A percentile compares a stretch with the other conserved stretches of the same genome.
Evolutionary conservation across 2,113 vertebrate genomes (phyloP).

Genomic region (Grantiella picta): DNA sequence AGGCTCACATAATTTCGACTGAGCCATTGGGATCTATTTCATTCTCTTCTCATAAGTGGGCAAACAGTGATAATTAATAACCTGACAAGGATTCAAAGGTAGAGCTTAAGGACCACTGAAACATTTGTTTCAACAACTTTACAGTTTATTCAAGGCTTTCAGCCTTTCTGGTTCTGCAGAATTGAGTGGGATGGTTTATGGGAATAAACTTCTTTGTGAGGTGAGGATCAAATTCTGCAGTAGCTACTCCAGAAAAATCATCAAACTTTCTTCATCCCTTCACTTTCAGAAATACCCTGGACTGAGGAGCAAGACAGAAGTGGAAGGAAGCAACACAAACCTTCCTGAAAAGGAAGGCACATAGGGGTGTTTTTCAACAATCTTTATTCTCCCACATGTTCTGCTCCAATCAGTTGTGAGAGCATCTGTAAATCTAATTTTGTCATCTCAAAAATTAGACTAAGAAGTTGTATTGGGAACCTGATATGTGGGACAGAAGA

Average conservation of each 20-base stretch:
- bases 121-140: neutral
- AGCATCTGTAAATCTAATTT: neutral
- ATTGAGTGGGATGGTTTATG: neutral
- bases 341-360: neutral
- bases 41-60: neutral
- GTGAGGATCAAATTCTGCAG: neutral
- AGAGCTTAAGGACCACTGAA: neutral
- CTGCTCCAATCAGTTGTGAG: neutral
- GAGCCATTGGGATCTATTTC: neutral
- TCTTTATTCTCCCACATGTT: neutral
- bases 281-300: neutral
- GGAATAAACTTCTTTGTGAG: neutral
- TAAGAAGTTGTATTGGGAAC: neutral
- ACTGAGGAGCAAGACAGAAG: neutral
- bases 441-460: neutral
- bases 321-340: neutral
- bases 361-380: fast-evolving
- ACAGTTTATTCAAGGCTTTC: neutral
- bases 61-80: neutral
- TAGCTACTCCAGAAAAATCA: neutral
- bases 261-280: neutral
- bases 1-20: neutral
- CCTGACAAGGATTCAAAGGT: neutral
- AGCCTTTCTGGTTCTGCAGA: neutral
- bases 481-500: neutral